These are phyloP conservation scores for Coracopsis vasa DNA, from an alignment of 2,113 vertebrate genomes.

Conservation along the genomic window DNA sequence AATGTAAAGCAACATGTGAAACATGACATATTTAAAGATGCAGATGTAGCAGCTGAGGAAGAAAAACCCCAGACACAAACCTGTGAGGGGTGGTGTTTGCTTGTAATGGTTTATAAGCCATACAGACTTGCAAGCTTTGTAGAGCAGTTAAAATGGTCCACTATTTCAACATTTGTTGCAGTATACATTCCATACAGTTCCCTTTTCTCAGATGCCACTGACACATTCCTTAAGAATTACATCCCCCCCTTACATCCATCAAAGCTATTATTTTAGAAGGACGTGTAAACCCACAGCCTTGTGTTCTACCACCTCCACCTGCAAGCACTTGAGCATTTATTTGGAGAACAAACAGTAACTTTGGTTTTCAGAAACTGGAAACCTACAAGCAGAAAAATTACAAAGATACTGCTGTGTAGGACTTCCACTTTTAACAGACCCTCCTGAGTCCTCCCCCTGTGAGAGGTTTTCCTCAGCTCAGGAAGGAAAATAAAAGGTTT, in stretches of 20 bases:
- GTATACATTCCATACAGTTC: not conserved
- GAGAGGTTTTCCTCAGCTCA: not conserved
- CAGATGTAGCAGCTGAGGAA: not conserved
- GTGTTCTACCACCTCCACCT: not conserved
- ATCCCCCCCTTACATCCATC: not conserved
- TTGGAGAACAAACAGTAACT: not conserved
- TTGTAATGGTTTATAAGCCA: not conserved
- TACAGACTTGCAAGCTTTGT: not conserved
- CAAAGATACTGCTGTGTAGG: not conserved
- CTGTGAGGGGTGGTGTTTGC: not conserved
- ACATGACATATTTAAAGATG: not conserved
- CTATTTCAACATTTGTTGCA: not conserved
- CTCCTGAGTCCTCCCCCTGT: not conserved
- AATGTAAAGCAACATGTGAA: not conserved
- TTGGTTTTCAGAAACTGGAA: not conserved
- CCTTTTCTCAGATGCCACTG: not conserved
- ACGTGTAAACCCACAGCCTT: not conserved
- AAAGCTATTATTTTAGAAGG: not conserved
- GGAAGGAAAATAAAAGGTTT: not conserved
- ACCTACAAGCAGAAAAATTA: not conserved
- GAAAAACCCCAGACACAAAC: not conserved
- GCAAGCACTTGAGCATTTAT: not conserved
- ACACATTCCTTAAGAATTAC: not conserved
- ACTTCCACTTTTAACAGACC: not conserved
- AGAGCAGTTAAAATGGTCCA: accelerated